Evolutionary conservation across 1,140 invertebrate species (phyloP).

Genomic region (Oscheius sp.): DNA sequence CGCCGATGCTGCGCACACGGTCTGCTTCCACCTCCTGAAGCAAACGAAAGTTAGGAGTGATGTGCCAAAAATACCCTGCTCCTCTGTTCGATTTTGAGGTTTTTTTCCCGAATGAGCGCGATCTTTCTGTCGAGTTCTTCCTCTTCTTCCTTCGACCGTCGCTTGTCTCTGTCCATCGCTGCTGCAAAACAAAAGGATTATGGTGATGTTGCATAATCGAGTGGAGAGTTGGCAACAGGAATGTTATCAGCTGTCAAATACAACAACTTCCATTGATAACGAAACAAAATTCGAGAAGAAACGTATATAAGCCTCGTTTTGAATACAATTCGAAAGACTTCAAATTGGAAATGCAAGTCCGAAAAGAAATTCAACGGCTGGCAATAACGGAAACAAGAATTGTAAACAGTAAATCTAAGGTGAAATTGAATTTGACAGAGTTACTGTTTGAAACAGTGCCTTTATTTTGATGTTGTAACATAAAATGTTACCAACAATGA

Average conservation of each 20-base stretch:
- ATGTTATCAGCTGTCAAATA: not conserved
- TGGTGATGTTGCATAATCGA: not conserved
- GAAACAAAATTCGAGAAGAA: no score
- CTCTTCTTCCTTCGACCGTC: slow-evolving; percentile 31
- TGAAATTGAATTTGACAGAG: no score
- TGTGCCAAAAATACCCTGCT: slow-evolving; percentile 12
- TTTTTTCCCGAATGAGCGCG: slow-evolving; percentile 38
- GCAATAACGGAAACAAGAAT: no score
- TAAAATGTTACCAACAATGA: no score
- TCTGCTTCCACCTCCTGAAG: slow-evolving; percentile 34
- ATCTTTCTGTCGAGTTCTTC: slow-evolving; percentile 38
- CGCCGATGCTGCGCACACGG: slow-evolving; percentile 14
- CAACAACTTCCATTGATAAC: no score
- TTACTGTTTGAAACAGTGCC: no score
- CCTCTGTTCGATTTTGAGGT: slow-evolving; percentile 28
- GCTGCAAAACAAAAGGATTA: not conserved
- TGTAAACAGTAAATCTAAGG: no score
- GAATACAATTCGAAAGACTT: no score
- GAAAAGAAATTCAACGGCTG: no score
- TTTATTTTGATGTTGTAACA: no score
- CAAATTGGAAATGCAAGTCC: no score
- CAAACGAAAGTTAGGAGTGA: not conserved
- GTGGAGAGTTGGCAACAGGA: not conserved
- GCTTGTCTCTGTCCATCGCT: slow-evolving; percentile 29
- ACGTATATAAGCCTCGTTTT: no score